phyloP scores from a whole-genome alignment of 2,113 vertebrate species.

The Euleptes europaea region DNA sequence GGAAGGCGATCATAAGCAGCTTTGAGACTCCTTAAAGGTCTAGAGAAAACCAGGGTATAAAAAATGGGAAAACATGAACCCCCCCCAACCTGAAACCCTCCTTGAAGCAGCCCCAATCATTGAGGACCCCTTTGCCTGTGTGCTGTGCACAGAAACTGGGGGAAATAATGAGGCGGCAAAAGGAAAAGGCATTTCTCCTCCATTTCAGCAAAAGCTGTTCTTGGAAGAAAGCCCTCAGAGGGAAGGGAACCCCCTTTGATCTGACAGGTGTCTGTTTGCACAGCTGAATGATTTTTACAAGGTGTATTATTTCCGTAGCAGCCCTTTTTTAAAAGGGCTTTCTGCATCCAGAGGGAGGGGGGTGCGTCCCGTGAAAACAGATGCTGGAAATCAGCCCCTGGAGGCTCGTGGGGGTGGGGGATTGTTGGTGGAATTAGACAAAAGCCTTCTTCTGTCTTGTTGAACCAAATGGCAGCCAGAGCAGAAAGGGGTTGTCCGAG shows the following conservation, averaged over 20 bases:
- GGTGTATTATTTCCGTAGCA: not conserved
- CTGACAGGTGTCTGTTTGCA: constrained; percentile 15
- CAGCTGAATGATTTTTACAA: not conserved
- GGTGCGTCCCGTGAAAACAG: rapidly evolving
- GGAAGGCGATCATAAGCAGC: too few relatives aligned
- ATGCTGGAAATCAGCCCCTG: not conserved
- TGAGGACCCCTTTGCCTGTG: too few relatives aligned
- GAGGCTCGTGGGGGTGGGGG: not conserved
- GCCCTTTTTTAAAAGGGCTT: not conserved
- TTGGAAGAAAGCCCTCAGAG: constrained; percentile 17
- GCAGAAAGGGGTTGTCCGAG: too few relatives aligned
- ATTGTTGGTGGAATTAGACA: not conserved
- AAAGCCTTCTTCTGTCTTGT: not conserved
- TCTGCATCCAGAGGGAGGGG: rapidly evolving
- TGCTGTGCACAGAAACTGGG: not conserved
- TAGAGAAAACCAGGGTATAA: too few relatives aligned
- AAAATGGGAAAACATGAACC: too few relatives aligned
- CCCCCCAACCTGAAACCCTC: too few relatives aligned
- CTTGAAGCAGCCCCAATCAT: too few relatives aligned
- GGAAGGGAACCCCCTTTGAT: constrained; percentile 14
- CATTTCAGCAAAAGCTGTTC: rapidly evolving
- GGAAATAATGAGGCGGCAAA: constrained; percentile 1
- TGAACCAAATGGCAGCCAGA: too few relatives aligned
- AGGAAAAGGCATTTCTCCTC: not conserved
- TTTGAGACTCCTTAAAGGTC: too few relatives aligned